These are phyloP conservation scores for Synanthedon tipuliformis DNA, from an alignment of 2,888 invertebrate genomes.

Conservation along the genomic window DNA sequence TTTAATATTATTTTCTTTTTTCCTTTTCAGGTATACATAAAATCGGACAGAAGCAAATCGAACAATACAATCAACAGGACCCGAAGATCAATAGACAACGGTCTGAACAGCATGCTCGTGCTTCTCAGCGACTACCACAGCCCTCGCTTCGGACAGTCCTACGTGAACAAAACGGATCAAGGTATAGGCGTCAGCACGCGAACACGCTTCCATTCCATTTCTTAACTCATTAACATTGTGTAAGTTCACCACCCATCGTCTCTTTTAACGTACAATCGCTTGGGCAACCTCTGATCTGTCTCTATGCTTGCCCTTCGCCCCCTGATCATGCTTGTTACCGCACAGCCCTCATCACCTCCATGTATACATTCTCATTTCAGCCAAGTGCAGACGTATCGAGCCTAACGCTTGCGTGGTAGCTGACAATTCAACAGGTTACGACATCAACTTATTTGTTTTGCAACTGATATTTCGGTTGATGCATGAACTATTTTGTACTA, in stretches of 20 bases:
- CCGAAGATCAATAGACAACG: conserved; percentile 39
- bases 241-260: background rate
- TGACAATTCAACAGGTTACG: conserved; percentile 39
- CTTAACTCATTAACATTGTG: background rate
- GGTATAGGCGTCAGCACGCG: conserved; percentile 17
- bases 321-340: conserved; percentile 22
- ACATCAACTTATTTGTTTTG: conserved; percentile 15
- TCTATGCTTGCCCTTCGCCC: background rate
- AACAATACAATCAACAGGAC: conserved; percentile 10
- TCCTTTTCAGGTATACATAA: conserved; percentile 39
- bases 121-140: conserved; percentile 34
- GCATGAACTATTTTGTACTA: conserved; percentile 13
- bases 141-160: conserved; percentile 27
- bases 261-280: background rate
- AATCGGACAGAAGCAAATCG: conserved; percentile 19
- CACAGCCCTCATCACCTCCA: conserved; percentile 25
- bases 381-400: conserved; percentile 37
- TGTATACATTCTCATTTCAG: conserved; percentile 41
- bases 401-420: conserved; percentile 39
- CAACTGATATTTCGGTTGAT: conserved; percentile 25
- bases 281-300: background rate
- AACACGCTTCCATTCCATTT: background rate
- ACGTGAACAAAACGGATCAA: conserved; percentile 36
- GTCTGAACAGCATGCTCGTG: conserved; percentile 46
- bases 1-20: too few relatives aligned